These are phyloP conservation scores for Leptinotarsa tumamoca DNA, from an alignment of 2,888 invertebrate genomes.

Conservation along the genomic window DNA sequence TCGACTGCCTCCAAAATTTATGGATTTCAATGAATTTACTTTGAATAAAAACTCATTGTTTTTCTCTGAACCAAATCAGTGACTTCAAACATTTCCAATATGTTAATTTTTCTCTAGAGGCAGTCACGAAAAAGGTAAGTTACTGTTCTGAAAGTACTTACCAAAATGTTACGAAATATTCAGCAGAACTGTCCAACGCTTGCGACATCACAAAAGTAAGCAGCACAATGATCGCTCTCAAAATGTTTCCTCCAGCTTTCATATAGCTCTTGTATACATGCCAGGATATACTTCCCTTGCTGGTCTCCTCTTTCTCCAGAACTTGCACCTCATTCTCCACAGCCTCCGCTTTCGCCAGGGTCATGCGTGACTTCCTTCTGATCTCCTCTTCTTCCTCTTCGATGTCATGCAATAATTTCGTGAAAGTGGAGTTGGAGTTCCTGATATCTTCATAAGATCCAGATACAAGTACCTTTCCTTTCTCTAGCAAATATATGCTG, in stretches of 20 bases:
- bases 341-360: slow-evolving; percentile 28
- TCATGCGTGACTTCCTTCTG: slow-evolving; percentile 63
- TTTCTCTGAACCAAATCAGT: too few species aligned
- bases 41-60: too few species aligned
- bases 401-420: slow-evolving; percentile 62
- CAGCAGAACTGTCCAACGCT: slow-evolving; percentile 77
- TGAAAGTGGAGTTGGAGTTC: slow-evolving; percentile 79
- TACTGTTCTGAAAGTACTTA: slow-evolving; percentile 57
- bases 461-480: slow-evolving; percentile 70
- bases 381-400: slow-evolving; percentile 52
- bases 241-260: slow-evolving; percentile 77
- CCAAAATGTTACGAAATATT: slow-evolving; percentile 86
- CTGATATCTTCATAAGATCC: slow-evolving; percentile 78
- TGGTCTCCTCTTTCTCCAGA: slow-evolving; percentile 71
- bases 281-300: slow-evolving; percentile 70
- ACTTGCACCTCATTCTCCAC: slow-evolving; percentile 36
- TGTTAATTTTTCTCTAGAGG: too few species aligned
- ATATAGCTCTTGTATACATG: slow-evolving; percentile 77
- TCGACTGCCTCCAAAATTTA: too few species aligned
- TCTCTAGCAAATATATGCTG: slow-evolving; percentile 70
- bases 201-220: slow-evolving; percentile 55
- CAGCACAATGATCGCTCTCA: slow-evolving; percentile 66
- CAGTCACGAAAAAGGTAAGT: slow-evolving; percentile 67
- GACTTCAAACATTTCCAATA: too few species aligned
- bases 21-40: too few species aligned